phyloP scores from a whole-genome alignment of 2,113 vertebrate genomes.

The Lipophrys pholis region DNA sequence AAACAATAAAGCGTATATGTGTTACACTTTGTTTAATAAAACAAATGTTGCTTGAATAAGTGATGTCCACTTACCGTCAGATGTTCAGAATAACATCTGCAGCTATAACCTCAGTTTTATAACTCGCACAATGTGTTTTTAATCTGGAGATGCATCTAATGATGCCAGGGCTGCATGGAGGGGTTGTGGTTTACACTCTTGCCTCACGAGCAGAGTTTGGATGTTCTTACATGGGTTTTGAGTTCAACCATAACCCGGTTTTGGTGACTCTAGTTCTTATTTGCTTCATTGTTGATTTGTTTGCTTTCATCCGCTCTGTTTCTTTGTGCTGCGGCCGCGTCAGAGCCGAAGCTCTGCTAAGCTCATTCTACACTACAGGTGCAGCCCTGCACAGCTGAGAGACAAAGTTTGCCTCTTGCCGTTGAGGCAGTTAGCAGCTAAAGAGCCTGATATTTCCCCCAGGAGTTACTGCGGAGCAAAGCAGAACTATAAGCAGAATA shows the following conservation, averaged over 20 bases:
- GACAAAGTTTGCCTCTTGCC: conserved; percentile 28
- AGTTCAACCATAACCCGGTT: no score
- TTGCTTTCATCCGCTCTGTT: conserved; percentile 6
- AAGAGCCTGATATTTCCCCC: conserved; percentile 33
- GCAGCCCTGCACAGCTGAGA: conserved; percentile 24
- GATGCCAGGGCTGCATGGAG: no score
- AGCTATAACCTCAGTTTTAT: neutral
- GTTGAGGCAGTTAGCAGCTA: conserved; percentile 36
- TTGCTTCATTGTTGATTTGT: neutral
- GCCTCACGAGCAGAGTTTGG: no score
- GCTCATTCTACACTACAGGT: neutral
- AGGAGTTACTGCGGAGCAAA: conserved; percentile 25
- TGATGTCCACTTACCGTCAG: neutral
- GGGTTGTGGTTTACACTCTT: no score
- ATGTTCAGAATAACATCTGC: neutral
- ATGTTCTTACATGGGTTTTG: no score
- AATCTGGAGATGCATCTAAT: no score
- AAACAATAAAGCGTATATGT: neutral
- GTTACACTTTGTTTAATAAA: neutral
- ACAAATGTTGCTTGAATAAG: neutral
- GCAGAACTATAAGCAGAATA: conserved; percentile 19
- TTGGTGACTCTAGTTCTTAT: neutral
- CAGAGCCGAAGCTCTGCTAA: conserved; percentile 15
- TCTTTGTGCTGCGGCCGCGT: conserved; percentile 14
- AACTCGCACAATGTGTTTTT: neutral